These are phyloP conservation scores for Apodemia hepburni DNA, from an alignment of 2,888 invertebrate species.

Conservation along the genomic window DNA sequence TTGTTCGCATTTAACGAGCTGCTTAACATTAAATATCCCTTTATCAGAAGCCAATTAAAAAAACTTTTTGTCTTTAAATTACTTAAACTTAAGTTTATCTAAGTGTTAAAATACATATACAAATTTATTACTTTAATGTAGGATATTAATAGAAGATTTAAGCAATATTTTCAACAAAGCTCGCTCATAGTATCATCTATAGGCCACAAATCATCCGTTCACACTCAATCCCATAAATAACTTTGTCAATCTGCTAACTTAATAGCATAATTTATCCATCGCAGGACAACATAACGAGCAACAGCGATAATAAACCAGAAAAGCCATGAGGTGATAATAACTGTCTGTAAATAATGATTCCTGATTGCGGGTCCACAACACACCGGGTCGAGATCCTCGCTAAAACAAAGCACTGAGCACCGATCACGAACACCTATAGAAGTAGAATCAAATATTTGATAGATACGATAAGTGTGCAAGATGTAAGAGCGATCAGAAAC, in stretches of 20 bases:
- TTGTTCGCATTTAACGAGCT: too few species aligned
- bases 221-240: constrained; percentile 76
- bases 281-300: constrained; percentile 78
- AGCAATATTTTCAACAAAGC: constrained; percentile 1
- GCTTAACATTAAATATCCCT: too few species aligned
- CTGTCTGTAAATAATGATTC: constrained; percentile 77
- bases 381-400: constrained; percentile 48
- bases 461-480: not conserved
- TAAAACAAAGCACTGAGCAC: constrained; percentile 36
- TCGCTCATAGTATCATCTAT: constrained; percentile 15
- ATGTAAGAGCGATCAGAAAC: not conserved
- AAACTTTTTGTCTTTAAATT: too few species aligned
- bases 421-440: not conserved
- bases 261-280: constrained; percentile 78
- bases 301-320: constrained; percentile 78
- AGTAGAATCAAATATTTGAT: not conserved
- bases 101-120: not conserved
- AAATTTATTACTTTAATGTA: not conserved
- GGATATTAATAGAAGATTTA: not conserved
- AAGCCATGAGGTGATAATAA: constrained; percentile 79
- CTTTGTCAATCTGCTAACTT: constrained; percentile 80
- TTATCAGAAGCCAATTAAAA: too few species aligned
- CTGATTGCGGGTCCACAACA: constrained; percentile 71
- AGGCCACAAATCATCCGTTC: constrained; percentile 62
- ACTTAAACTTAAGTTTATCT: too few species aligned